These are phyloP conservation scores for Lutjanus argentimaculatus DNA, from an alignment of 2,797 vertebrate species.

Conservation along the genomic window DNA sequence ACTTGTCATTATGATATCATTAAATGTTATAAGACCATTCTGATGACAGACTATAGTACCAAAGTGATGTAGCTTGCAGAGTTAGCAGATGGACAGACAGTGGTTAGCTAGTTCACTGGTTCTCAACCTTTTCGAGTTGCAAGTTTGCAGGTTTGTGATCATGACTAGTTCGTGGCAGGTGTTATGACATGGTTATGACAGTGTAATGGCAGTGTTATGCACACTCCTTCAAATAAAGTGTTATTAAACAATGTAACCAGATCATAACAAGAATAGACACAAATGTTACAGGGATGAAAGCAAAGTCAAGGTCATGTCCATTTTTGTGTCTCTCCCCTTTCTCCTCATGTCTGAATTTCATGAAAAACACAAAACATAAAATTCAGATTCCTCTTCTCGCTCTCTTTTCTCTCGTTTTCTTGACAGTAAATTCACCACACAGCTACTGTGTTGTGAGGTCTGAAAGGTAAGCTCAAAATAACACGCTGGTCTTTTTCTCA, in stretches of 20 bases:
- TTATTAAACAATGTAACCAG: constrained; percentile 20
- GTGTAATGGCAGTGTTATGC: no score
- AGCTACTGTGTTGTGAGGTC: constrained; percentile 16
- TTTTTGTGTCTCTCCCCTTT: background rate
- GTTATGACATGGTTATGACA: no score
- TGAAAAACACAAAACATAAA: constrained; percentile 5
- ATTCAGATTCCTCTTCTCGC: background rate
- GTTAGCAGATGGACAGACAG: no score
- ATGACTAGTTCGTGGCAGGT: no score
- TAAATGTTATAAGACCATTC: no score
- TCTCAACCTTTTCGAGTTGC: no score
- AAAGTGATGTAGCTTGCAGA: no score
- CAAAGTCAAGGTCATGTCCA: background rate
- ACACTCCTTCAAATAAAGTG: no score
- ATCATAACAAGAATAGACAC: constrained; percentile 19
- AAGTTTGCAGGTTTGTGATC: no score
- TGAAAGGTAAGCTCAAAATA: constrained; percentile 44
- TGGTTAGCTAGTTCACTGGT: no score
- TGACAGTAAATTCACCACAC: constrained; percentile 7
- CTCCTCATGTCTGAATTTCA: constrained; percentile 9
- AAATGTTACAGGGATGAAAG: constrained; percentile 15
- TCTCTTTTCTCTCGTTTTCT: background rate
- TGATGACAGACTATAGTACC: no score
- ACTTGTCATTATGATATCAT: no score
- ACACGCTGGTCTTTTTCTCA: constrained; percentile 12